Conservation (phyloP, 1,140 invertebrate genomes). For the Oedothorax gibbosus region DNA sequence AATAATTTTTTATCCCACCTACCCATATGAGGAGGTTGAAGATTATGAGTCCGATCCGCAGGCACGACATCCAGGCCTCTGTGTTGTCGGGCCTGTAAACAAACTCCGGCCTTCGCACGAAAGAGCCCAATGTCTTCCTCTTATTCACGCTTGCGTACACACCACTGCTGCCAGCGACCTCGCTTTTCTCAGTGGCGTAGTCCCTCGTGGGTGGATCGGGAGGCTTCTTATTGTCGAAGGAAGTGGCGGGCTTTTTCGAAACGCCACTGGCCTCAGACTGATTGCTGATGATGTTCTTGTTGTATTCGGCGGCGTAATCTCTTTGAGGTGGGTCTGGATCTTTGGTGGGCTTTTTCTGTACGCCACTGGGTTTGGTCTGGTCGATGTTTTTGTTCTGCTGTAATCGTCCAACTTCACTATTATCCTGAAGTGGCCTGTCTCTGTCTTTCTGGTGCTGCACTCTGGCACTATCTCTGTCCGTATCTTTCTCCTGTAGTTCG, state of each 20-base stretch:
- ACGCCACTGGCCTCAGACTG: neutral
- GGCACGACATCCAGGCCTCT: slow-evolving; percentile 23
- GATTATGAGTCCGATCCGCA: neutral
- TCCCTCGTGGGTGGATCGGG: slow-evolving; percentile 25
- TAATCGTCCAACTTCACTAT: too few relatives aligned
- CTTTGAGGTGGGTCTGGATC: too few relatives aligned
- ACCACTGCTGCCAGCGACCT: neutral
- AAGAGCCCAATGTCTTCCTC: slow-evolving; percentile 9
- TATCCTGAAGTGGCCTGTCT: too few relatives aligned
- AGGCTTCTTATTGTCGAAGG: slow-evolving; percentile 5
- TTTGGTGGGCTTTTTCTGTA: neutral
- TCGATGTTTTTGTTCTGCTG: neutral
- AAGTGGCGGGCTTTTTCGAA: neutral
- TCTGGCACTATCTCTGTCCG: too few relatives aligned
- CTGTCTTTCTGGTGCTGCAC: too few relatives aligned
- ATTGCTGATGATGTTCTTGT: neutral
- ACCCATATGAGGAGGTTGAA: slow-evolving; percentile 46
- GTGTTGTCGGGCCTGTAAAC: slow-evolving; percentile 33
- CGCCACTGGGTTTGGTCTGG: neutral
- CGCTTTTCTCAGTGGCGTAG: neutral
- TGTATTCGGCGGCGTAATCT: too few relatives aligned
- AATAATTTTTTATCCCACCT: neutral
- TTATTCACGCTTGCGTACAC: slow-evolving; percentile 27
- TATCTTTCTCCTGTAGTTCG: too few relatives aligned
- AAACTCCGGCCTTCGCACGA: slow-evolving; percentile 22